These are phyloP conservation scores for Sitta carolinensis DNA, from an alignment of 2,797 vertebrate species.

Conservation along the genomic window DNA sequence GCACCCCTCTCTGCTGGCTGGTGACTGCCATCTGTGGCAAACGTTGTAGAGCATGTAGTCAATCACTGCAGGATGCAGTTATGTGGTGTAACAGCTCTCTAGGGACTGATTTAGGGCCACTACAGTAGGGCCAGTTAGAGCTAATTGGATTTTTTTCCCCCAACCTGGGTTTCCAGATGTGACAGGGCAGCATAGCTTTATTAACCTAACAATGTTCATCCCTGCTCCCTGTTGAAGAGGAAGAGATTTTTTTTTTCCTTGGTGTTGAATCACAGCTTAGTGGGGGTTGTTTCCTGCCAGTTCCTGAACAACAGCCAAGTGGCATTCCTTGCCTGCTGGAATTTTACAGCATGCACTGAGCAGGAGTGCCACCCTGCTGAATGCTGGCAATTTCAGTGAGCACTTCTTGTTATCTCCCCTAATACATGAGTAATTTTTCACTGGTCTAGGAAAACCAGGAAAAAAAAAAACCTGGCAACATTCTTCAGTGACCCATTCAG, in stretches of 20 bases:
- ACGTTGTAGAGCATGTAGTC: not conserved
- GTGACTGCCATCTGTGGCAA: conserved; percentile 41
- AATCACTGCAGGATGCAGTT: not conserved
- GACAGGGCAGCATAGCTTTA: conserved; percentile 31
- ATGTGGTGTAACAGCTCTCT: conserved; percentile 41
- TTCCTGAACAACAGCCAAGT: conserved; percentile 4
- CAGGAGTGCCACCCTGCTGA: conserved; percentile 33
- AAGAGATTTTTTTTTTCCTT: not conserved
- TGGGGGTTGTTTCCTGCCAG: conserved; percentile 28
- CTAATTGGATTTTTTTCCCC: conserved; percentile 34
- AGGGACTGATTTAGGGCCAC: conserved; percentile 55
- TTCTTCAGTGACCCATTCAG: conserved; percentile 23
- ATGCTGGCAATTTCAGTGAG: not conserved
- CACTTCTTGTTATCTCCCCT: not conserved
- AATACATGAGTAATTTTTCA: not conserved
- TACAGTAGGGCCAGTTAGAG: conserved; percentile 26
- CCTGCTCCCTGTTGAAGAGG: not conserved
- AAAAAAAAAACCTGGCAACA: not conserved
- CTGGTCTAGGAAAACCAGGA: not conserved
- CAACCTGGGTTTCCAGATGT: conserved; percentile 37
- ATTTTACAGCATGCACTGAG: conserved; percentile 13
- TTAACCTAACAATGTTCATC: not conserved
- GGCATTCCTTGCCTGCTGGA: conserved; percentile 36
- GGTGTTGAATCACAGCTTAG: conserved; percentile 10
- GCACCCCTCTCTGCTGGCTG: not conserved